These are phyloP conservation scores for Corvus cornix DNA, from an alignment of 2,113 vertebrate genomes.

Conservation along the genomic window DNA sequence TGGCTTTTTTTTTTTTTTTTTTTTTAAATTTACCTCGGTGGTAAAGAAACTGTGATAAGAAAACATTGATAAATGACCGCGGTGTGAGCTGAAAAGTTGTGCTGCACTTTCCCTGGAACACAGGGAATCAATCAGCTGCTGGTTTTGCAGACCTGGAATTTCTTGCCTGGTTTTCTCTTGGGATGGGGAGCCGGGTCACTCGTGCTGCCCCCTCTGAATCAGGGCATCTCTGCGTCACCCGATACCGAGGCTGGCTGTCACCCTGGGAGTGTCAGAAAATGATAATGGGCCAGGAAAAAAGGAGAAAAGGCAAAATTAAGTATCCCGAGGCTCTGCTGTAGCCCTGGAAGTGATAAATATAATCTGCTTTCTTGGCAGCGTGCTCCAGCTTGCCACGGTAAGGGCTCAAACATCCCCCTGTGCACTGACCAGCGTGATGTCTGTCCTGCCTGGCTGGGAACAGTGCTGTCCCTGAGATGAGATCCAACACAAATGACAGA, in stretches of 20 bases:
- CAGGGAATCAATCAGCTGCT: not conserved
- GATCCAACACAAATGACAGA: not conserved
- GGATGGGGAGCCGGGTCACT: not conserved
- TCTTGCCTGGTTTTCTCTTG: not conserved
- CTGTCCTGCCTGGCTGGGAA: not conserved
- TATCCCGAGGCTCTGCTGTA: not conserved
- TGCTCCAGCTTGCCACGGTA: accelerated
- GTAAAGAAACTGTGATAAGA: not conserved
- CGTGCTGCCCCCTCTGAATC: accelerated
- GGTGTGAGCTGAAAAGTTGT: not conserved
- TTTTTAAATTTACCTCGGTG: accelerated
- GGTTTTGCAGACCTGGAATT: not conserved
- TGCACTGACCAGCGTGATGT: not conserved
- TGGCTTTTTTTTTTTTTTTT: too few relatives aligned
- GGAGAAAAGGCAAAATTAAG: not conserved
- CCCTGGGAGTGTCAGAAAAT: not conserved
- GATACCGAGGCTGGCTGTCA: not conserved
- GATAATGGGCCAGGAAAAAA: not conserved
- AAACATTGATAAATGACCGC: not conserved
- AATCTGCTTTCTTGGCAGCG: accelerated
- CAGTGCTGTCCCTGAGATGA: not conserved
- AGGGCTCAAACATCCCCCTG: accelerated
- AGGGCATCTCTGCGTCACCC: not conserved
- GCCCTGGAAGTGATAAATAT: not conserved
- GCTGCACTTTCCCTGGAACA: not conserved